These are phyloP conservation scores for Pyrochroa serraticornis DNA, from an alignment of 2,888 invertebrate genomes.

Conservation along the genomic window DNA sequence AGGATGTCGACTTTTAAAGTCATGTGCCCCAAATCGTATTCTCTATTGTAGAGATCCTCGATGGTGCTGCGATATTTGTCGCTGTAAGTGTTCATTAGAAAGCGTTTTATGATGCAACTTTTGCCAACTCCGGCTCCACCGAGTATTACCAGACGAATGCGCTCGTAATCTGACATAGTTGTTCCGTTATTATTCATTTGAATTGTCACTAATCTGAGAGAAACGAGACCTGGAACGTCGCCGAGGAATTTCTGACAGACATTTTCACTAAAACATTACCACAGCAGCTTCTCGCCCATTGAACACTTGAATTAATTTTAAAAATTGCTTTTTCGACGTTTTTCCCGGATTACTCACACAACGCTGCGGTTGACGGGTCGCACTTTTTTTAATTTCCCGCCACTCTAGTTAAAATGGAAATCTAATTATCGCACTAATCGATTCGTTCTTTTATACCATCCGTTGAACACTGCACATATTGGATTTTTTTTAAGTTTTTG, in stretches of 20 bases:
- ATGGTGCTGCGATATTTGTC: slow-evolving; percentile 86
- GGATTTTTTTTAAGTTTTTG: no score
- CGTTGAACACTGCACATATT: no score
- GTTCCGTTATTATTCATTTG: slow-evolving; percentile 56
- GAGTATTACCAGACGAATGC: slow-evolving; percentile 81
- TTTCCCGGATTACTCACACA: no score
- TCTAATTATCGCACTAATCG: no score
- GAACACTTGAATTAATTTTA: no score
- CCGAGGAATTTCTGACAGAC: not conserved
- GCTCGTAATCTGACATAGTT: slow-evolving; percentile 73
- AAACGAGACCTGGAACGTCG: not conserved
- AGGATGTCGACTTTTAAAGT: slow-evolving; percentile 80
- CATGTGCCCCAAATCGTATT: slow-evolving; percentile 78
- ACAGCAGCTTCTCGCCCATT: no score
- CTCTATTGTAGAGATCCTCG: slow-evolving; percentile 85
- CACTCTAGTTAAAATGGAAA: no score
- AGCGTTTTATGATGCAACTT: slow-evolving; percentile 81
- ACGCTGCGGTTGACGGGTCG: no score
- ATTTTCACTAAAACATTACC: not conserved
- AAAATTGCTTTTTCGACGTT: no score
- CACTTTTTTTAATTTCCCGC: no score
- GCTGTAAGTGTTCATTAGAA: slow-evolving; percentile 78
- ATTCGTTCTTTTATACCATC: no score
- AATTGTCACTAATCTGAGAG: slow-evolving; percentile 5
- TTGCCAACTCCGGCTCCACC: slow-evolving; percentile 87